Conservation (phyloP, 2,888 invertebrate genomes). For the Polylopha cassiicola region DNA sequence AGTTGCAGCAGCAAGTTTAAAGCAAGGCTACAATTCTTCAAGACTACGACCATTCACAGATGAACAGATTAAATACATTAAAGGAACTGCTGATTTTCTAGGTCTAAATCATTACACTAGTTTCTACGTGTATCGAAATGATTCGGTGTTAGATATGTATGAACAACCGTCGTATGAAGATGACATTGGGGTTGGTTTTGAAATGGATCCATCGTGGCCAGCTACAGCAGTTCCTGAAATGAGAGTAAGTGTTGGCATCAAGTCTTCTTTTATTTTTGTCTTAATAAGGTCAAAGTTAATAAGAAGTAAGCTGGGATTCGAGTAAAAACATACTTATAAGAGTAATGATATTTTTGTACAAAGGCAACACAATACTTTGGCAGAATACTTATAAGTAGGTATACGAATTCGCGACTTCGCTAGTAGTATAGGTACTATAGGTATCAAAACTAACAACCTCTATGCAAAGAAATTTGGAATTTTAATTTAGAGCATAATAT, state of each 20-base stretch:
- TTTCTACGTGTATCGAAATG: conserved; percentile 29
- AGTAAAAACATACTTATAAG: background rate
- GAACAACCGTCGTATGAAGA: conserved; percentile 27
- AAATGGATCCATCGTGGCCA: conserved; percentile 32
- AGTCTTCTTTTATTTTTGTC: background rate
- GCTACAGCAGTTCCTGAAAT: conserved; percentile 21
- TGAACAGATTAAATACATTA: conserved; percentile 27
- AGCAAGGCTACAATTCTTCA: conserved; percentile 28
- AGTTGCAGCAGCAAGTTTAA: conserved; percentile 27
- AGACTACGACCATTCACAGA: conserved; percentile 28
- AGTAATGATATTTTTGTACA: too few species aligned
- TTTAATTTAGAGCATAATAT: background rate
- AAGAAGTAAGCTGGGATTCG: background rate
- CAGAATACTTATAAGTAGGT: background rate
- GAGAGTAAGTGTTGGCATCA: conserved; percentile 22
- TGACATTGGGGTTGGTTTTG: conserved; percentile 27
- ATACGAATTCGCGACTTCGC: too few species aligned
- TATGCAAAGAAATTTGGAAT: background rate
- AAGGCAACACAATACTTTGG: too few species aligned
- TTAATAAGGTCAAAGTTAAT: background rate
- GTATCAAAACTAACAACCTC: too few species aligned
- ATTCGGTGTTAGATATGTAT: conserved; percentile 25
- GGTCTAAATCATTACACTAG: conserved; percentile 32
- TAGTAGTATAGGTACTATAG: too few species aligned
- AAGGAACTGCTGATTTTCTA: conserved; percentile 31